Evolutionary conservation across 2,888 invertebrate species (phyloP), one percentile per base, ranked within the genome.

Genomic region (Spodoptera picta): DNA sequence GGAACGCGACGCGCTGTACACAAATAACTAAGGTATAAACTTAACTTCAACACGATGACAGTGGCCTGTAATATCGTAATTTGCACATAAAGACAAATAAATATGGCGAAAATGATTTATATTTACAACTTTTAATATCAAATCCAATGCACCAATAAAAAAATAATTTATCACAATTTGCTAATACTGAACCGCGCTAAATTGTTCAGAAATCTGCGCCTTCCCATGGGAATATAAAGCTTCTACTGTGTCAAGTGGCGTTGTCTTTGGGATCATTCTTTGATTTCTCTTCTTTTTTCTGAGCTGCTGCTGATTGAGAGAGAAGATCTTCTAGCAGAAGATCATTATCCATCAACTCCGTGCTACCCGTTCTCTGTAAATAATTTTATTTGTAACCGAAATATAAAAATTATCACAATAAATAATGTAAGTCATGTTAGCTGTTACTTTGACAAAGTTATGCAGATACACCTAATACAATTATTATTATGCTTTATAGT

Each of bases 261-360:
- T 87, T 87, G 54, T 89, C 88, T 84, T 88, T 91, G 50, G 84
- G 65, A 31, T 83, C 81, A 42, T 72, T 85, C 68, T 85, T 88
- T 44, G 81, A 65, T 65, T 83, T 84, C 24, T 89, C 88, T 73
- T 89, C 84, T 72, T 88, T 88, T 55, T 85, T 90, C 53, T 85
- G 76, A n/a, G 86, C 85, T 47, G 83, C 87, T n/a, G 83, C 87
- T n/a, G 93, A 90, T 72, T 92, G 91, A 60, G 84, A 80, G 60
- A 93, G 71, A 23, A 94, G 81, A 55, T 93, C 93, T 86, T 93
- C 93, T 82, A 93, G 69, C 73, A 94, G 79, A 61, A 93, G 69
- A 69, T 93, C 93, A 66, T 93, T 94, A 75, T 93, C 92, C 54
- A 94, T 85, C 59, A 93, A 74, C 69, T 94, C 94, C 52, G 81